These are phyloP conservation scores for Peromyscus polionotus DNA, from an alignment of 2,113 vertebrate species.

Conservation along the genomic window DNA sequence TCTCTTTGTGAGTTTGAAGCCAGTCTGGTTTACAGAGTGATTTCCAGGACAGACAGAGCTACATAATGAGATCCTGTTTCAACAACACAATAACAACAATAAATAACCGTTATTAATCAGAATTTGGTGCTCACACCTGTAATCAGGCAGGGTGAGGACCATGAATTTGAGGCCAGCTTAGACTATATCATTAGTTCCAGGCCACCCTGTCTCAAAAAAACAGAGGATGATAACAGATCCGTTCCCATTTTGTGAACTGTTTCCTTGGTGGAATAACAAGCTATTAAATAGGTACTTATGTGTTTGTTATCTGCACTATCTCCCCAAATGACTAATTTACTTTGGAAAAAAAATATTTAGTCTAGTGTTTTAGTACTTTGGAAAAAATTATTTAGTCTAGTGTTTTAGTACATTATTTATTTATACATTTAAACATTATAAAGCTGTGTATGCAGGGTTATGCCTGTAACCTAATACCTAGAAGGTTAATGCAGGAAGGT, in stretches of 20 bases:
- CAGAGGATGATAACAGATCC: background rate
- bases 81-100: background rate
- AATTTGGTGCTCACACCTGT: background rate
- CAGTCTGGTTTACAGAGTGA: background rate
- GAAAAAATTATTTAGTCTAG: background rate
- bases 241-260: background rate
- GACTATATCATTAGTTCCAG: background rate
- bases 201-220: background rate
- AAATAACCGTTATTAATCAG: background rate
- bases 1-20: background rate
- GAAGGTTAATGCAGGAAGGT: background rate
- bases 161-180: background rate
- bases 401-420: background rate
- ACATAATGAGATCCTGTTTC: background rate
- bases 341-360: slow-evolving; percentile 7
- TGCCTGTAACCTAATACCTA: background rate
- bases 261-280: background rate
- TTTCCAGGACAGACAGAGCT: background rate
- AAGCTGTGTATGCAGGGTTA: no score
- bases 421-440: background rate
- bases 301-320: background rate
- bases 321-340: slow-evolving; percentile 44
- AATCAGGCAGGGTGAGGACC: no score
- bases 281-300: background rate
- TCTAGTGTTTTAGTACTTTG: background rate